Evolutionary conservation across 2,113 vertebrate genomes (phyloP), one percentile per base, ranked within the genome.

Genomic region (Lanius ludovicianus): DNA sequence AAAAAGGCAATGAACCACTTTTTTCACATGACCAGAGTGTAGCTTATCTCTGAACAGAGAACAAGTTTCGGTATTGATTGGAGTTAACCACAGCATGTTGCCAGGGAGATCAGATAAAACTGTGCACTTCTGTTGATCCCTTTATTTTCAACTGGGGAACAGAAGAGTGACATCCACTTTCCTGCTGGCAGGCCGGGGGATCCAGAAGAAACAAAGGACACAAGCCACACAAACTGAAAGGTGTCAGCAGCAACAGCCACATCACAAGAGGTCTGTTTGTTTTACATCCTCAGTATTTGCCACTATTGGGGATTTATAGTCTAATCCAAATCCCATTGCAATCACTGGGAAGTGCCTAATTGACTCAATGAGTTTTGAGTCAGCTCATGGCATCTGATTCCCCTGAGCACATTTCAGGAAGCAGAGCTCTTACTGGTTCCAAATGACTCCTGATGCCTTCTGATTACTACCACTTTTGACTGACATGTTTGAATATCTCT

Each of bases 31-130:
- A 76, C 74, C 82, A 95, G 84, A 65, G 39, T 16, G 35, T 22
- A 74, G 63, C 44, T 85, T 68, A 44, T 56, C 42, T 93, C 69
- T 64, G 82, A 93, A 83, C 16, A 77, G 23, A 93, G 64, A 77
- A 90, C 42, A 80, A 85, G 59, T 88, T 96, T 79, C 7, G 1
- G 33, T 88, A 62, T 88, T 96, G 86, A 73, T 1, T 69, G 42
- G 82, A 88, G 50, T 90, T 85, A 83, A 80, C 47, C 33, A 31
- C 37, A 77, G 75, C 44, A 63, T 77, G 33, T 92, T 92, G 81
- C 92, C 91, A 89, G 60, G 80, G 91, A 44, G 93, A 97, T 77
- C 47, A 81, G 76, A 92, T 84, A 92, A 95, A 95, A 24, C 80
- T 68, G 76, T 75, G 64, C 64, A 56, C 56, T 70, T 6, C 35